phyloP scores from a whole-genome alignment of 2,888 invertebrate species.

The Coelinius sp. region DNA sequence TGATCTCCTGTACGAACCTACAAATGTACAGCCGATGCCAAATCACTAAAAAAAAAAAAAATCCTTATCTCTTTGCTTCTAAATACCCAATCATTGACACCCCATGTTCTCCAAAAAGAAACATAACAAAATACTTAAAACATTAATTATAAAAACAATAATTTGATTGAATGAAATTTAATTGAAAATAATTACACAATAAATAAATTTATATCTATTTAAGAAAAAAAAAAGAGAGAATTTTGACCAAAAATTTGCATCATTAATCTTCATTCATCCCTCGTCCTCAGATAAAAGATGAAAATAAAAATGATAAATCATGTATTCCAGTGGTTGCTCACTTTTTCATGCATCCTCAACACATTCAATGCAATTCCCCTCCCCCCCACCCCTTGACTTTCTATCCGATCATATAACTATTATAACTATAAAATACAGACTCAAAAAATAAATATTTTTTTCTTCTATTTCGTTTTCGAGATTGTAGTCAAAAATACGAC shows the following conservation, averaged over 20 bases:
- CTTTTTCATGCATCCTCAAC: too few relatives aligned
- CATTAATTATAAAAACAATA: not conserved
- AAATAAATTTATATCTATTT: not conserved
- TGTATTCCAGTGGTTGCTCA: not conserved
- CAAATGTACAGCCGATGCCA: conserved; percentile 67
- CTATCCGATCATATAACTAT: too few relatives aligned
- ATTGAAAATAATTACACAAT: not conserved
- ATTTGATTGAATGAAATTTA: not conserved
- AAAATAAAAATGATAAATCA: not conserved
- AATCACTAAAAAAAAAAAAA: conserved; percentile 53
- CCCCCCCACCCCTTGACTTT: too few relatives aligned
- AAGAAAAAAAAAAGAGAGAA: not conserved
- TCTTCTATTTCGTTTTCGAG: conserved; percentile 55
- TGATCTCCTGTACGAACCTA: conserved; percentile 66
- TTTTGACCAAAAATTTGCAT: not conserved
- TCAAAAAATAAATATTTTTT: not conserved
- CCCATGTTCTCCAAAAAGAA: not conserved
- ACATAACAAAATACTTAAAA: not conserved
- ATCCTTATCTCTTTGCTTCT: too few relatives aligned
- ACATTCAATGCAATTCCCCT: too few relatives aligned
- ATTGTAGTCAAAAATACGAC: conserved; percentile 68
- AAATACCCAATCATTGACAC: too few relatives aligned
- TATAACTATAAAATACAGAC: too few relatives aligned
- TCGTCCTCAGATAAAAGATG: not conserved
- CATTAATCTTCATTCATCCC: not conserved